These are phyloP conservation scores for Myrmecobius fasciatus DNA, from an alignment of 2,113 vertebrate genomes.

Conservation along the genomic window DNA sequence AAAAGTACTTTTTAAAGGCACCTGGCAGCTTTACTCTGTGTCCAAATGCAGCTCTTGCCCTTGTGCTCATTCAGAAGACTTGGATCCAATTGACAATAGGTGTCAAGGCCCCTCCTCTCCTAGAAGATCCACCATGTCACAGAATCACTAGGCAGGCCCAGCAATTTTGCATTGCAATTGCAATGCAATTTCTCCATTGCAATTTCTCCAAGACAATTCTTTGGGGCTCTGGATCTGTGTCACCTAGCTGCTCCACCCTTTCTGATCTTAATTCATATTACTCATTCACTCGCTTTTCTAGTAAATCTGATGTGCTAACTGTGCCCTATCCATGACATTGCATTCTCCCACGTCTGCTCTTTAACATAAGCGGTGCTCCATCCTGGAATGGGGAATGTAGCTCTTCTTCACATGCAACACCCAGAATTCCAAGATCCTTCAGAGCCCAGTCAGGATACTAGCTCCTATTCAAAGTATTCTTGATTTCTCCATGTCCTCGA, in stretches of 20 bases:
- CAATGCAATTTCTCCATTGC: no score
- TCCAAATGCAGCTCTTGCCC: slow-evolving; percentile 29
- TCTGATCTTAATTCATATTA: not conserved
- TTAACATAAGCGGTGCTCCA: not conserved
- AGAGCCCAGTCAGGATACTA: not conserved
- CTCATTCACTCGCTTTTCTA: not conserved
- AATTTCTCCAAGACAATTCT: not conserved
- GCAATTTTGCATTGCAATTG: no score
- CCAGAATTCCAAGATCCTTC: not conserved
- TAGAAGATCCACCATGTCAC: not conserved
- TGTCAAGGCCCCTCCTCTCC: not conserved
- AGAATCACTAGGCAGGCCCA: not conserved
- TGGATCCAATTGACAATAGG: not conserved
- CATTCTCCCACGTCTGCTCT: not conserved
- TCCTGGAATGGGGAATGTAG: not conserved
- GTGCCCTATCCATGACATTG: not conserved
- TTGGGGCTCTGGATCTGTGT: not conserved
- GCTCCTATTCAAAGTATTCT: not conserved
- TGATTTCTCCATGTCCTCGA: not conserved
- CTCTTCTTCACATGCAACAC: not conserved
- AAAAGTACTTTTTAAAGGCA: not conserved
- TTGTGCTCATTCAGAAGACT: not conserved
- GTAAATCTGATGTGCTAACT: slow-evolving; percentile 27
- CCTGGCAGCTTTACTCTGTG: not conserved
- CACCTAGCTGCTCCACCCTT: no score